Evolutionary conservation across 2,888 invertebrate genomes (phyloP).

Genomic region (Acleris cristana): DNA sequence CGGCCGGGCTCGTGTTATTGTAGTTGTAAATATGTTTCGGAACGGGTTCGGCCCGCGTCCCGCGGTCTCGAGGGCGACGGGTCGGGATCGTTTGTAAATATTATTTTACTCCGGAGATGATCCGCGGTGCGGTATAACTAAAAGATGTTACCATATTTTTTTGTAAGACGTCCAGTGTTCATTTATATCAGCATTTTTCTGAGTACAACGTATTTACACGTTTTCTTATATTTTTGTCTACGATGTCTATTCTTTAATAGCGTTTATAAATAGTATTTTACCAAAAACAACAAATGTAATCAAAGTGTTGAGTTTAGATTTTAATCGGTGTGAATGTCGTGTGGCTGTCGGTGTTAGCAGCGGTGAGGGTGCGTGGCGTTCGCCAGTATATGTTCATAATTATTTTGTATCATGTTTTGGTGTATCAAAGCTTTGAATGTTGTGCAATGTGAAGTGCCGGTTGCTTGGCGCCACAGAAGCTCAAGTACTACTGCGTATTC

Average conservation of each 20-base stretch:
- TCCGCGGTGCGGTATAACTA: constrained; percentile 50
- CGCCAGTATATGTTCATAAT: constrained; percentile 46
- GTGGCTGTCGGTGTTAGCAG: constrained; percentile 1
- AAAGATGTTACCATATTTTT: constrained; percentile 65
- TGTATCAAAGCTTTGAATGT: constrained; percentile 67
- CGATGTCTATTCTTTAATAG: constrained; percentile 24
- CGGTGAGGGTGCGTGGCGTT: constrained; percentile 11
- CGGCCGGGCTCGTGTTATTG: constrained; percentile 58
- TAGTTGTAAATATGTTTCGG: constrained; percentile 34
- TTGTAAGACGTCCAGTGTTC: constrained; percentile 52
- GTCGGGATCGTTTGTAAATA: constrained; percentile 74
- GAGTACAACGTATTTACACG: constrained; percentile 38
- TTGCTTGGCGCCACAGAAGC: constrained; percentile 60
- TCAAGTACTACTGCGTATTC: constrained; percentile 71
- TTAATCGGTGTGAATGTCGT: constrained; percentile 17
- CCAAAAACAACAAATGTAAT: constrained; percentile 32
- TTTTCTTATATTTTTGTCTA: constrained; percentile 39
- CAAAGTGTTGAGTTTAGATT: constrained; percentile 22
- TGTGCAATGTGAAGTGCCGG: constrained; percentile 59
- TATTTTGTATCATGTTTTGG: constrained; percentile 59
- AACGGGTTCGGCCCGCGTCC: constrained; percentile 37
- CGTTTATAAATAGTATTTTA: constrained; percentile 24
- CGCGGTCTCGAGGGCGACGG: constrained; percentile 58
- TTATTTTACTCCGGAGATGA: constrained; percentile 64
- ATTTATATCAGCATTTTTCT: constrained; percentile 40